These are phyloP conservation scores for Ceyx melanurus DNA, from an alignment of 2,113 vertebrate genomes.

Conservation along the genomic window DNA sequence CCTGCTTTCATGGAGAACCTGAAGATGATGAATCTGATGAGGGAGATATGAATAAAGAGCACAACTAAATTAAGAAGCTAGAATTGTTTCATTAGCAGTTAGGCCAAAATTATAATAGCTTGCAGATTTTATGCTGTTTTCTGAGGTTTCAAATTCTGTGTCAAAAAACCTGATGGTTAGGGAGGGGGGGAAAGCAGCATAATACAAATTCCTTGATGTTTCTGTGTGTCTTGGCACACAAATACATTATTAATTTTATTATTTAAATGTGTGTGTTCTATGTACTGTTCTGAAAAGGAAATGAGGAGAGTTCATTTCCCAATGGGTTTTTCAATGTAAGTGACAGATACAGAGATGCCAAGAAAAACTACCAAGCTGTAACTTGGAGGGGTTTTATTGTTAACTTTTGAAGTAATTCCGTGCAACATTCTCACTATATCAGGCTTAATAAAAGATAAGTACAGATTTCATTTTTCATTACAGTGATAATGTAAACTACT, in stretches of 20 bases:
- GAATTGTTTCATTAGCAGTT: background rate
- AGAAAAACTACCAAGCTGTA: background rate
- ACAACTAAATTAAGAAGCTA: background rate
- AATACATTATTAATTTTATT: background rate
- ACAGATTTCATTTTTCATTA: background rate
- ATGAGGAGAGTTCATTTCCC: background rate
- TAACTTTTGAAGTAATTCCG: background rate
- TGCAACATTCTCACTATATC: background rate
- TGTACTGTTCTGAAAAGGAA: background rate
- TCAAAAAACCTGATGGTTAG: background rate
- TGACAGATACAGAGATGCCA: background rate
- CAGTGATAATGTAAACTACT: background rate
- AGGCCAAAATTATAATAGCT: background rate
- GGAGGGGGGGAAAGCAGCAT: background rate
- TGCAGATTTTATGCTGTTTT: background rate
- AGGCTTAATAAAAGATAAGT: background rate
- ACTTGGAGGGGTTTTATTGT: background rate
- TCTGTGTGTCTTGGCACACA: background rate
- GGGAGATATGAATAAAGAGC: background rate
- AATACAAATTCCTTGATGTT: background rate
- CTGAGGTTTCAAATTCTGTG: background rate
- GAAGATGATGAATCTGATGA: background rate
- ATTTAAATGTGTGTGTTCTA: background rate
- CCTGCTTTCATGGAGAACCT: background rate
- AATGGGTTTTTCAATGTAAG: background rate